These are phyloP conservation scores for Hydrozoanthus gracilis DNA, from an alignment of 92 coral and sea anemone genomes.

Conservation along the genomic window DNA sequence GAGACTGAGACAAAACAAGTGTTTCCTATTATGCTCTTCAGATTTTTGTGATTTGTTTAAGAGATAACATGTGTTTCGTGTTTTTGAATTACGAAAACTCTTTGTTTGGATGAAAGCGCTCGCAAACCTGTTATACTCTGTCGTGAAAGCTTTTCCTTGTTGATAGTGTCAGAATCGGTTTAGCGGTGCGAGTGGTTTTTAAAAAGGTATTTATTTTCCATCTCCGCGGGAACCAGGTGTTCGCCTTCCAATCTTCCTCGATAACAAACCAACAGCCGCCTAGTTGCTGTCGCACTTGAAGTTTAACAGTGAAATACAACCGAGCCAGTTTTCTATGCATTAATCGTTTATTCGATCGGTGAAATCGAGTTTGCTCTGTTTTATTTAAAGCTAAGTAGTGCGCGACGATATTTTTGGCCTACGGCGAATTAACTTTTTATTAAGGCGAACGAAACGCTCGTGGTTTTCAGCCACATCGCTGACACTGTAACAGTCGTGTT, in stretches of 20 bases:
- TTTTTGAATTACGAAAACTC: not conserved
- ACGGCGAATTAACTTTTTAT: not conserved
- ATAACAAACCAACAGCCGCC: not conserved
- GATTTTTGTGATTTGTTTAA: not conserved
- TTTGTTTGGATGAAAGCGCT: not conserved
- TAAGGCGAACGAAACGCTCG: not conserved
- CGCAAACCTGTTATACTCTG: no score
- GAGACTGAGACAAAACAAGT: not conserved
- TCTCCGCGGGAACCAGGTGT: slow-evolving; percentile 28
- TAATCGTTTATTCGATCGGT: not conserved
- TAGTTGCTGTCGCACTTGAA: not conserved
- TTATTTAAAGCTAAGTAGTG: no score
- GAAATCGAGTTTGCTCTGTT: no score
- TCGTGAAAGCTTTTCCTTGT: no score
- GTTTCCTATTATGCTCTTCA: not conserved
- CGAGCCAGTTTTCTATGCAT: not conserved
- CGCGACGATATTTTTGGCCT: not conserved
- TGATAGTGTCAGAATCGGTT: not conserved
- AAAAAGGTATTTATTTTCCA: not conserved
- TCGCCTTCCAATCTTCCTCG: not conserved
- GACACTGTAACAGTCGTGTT: no score
- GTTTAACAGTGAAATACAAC: no score
- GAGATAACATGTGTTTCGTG: not conserved
- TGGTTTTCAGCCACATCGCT: not conserved
- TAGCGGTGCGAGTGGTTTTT: not conserved